Percentiles rank a stretch among this genome's conserved stretches.
Conservation (phyloP, 2,797 vertebrate species). For the Zonotrichia albicollis region DNA sequence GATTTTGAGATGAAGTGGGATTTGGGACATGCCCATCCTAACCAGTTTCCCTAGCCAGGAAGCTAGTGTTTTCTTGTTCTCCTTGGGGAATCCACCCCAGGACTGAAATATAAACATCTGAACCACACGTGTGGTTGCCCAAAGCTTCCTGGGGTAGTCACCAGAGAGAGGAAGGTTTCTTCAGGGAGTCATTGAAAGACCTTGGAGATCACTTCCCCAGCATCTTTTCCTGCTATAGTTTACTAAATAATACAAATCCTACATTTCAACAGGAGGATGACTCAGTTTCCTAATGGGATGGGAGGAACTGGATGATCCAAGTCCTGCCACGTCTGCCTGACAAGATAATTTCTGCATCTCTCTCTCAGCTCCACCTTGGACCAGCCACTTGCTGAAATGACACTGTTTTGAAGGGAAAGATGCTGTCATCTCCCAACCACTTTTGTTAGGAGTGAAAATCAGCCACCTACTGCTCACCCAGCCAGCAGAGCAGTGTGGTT, state of each 20-base stretch:
- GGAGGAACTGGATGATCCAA: neutral
- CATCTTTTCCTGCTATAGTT: neutral
- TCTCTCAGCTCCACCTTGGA: neutral
- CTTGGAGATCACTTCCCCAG: neutral
- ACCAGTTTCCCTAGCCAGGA: neutral
- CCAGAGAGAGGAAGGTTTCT: neutral
- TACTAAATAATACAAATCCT: neutral
- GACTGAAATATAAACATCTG: neutral
- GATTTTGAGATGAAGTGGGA: neutral
- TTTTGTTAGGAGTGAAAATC: neutral
- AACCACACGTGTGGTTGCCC: neutral
- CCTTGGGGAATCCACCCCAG: neutral
- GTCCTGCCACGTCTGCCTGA: neutral
- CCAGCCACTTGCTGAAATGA: neutral
- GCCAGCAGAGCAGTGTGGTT: neutral
- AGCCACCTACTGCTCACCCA: neutral
- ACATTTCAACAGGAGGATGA: neutral
- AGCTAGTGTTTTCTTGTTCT: neutral
- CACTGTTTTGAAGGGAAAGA: neutral
- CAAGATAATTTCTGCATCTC: neutral
- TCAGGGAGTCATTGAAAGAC: neutral
- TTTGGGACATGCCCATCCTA: neutral
- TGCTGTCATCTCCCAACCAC: neutral
- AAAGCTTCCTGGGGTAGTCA: neutral
- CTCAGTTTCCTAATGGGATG: neutral